Percentiles rank a stretch among this genome's conserved stretches.
These are phyloP conservation scores for Dolichotis patagonum DNA, from an alignment of 2,113 vertebrate species.

Conservation along the genomic window DNA sequence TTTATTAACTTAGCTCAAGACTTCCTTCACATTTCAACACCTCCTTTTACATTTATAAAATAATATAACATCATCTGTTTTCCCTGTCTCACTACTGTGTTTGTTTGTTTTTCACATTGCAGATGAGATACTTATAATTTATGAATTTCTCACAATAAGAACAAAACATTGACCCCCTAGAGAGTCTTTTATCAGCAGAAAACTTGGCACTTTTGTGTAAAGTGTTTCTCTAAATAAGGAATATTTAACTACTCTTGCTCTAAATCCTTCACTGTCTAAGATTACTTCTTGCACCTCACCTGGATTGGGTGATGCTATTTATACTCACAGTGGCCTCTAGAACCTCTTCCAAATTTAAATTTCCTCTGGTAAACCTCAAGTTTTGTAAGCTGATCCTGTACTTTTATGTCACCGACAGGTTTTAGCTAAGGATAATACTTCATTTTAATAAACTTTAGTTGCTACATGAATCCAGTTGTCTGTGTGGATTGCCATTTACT, in stretches of 20 bases:
- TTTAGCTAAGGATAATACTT: constrained; percentile 39
- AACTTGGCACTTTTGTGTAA: constrained; percentile 31
- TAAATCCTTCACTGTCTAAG: background rate
- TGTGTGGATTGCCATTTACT: constrained; percentile 50
- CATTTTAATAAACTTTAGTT: constrained; percentile 71
- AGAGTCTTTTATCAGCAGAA: constrained; percentile 44
- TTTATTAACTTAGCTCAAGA: background rate
- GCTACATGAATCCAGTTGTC: constrained; percentile 70
- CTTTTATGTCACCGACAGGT: constrained; percentile 63
- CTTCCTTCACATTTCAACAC: background rate
- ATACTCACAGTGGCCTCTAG: background rate
- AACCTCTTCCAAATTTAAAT: constrained; percentile 21
- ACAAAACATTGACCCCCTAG: constrained; percentile 17
- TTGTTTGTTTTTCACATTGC: background rate
- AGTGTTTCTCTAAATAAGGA: background rate
- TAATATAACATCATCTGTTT: background rate
- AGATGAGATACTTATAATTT: background rate
- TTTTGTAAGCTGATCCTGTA: constrained; percentile 37
- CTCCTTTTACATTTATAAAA: background rate
- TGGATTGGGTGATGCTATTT: background rate
- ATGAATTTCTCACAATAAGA: background rate
- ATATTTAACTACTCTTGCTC: background rate
- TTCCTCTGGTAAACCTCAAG: constrained; percentile 10
- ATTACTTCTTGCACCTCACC: constrained; percentile 4
- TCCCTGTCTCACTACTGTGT: background rate